These are phyloP conservation scores for Galerucella pusilla DNA, from an alignment of 2,888 invertebrate genomes.

Conservation along the genomic window DNA sequence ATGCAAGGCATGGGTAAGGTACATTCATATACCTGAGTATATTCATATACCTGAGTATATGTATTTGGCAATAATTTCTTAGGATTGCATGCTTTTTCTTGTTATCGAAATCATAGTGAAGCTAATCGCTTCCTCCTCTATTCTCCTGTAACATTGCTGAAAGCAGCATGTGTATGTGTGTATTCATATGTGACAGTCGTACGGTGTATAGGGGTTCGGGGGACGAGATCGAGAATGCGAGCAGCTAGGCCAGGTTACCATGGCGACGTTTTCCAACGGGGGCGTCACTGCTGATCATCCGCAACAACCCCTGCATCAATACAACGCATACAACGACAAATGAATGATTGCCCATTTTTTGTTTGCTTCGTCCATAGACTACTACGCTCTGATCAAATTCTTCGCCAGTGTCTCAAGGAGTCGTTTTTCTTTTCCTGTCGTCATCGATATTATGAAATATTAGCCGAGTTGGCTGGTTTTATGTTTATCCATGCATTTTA, in stretches of 20 bases:
- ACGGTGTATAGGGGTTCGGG: conserved; percentile 41
- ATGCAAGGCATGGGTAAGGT: too few relatives aligned
- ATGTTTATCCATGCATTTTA: background rate
- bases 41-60: background rate
- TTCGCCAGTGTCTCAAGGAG: conserved; percentile 30
- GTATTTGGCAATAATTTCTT: background rate
- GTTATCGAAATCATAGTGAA: conserved; percentile 4
- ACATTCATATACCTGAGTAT: background rate
- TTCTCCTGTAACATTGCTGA: conserved; percentile 38
- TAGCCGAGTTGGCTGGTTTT: background rate
- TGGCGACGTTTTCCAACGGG: conserved; percentile 61
- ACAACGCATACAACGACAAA: conserved; percentile 53
- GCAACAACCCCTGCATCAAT: conserved; percentile 64
- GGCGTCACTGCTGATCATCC: conserved; percentile 64
- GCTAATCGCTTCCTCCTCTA: conserved; percentile 26
- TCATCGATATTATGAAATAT: conserved; percentile 31
- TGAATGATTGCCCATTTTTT: conserved; percentile 46
- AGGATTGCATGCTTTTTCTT: background rate
- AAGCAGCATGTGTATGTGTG: conserved; percentile 52
- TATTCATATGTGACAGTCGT: conserved; percentile 63
- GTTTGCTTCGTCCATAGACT: conserved; percentile 38
- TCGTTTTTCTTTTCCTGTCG: conserved; percentile 32
- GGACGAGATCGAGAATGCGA: conserved; percentile 42
- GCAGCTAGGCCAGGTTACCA: conserved; percentile 52
- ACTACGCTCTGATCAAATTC: conserved; percentile 33